Evolutionary conservation across 2,113 vertebrate genomes (phyloP), one percentile per base, ranked within the genome.

Genomic region (Gadus chalcogrammus): DNA sequence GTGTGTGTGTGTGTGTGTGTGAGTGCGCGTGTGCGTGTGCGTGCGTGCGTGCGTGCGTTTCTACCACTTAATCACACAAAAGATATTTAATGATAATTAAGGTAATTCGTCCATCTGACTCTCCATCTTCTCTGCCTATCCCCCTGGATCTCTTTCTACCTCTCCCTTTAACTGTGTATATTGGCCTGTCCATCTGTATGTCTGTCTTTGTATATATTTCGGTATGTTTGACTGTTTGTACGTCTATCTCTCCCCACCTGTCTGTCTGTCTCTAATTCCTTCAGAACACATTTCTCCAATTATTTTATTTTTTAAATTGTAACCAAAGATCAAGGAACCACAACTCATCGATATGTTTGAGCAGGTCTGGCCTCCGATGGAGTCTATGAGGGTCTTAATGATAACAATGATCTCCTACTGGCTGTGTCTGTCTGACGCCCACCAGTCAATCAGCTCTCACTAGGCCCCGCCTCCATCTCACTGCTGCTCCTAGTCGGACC

Each of bases 121-220:
- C 65, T 72, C 27, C 53, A 66, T 38, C 38, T 65, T 66, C 65
- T 35, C 76, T 35, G 58, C 27, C 12, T 65, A 8, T 20, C n/a
- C 8, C 12, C 3, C 42, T 7, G 1, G 18, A 64, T 67, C 35
- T 76, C 79, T 71, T 68, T 85, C 73, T 61, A 65, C 24, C 27
- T 69, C 9, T 48, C 20, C 18, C 15, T 67, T 5, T 31, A 48
- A 2, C 42, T 7, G 42, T 48, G 9, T 48, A 67, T 72, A 76
- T 79, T 78, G 63, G 80, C 73, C 75, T 87, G 80, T 84, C 70
- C 72, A 58, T 71, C 73, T 62, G 58, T 62, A 59, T 61, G 27
- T 68, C 70, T 72, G 65, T 84, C 83, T 89, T 73, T 82, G 55
- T 84, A 83, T 84, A 82, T 86, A 85, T 80, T 80, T 72, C 69